These are phyloP conservation scores for Epinephelus fuscoguttatus DNA, from an alignment of 2,113 vertebrate species.

Conservation along the genomic window DNA sequence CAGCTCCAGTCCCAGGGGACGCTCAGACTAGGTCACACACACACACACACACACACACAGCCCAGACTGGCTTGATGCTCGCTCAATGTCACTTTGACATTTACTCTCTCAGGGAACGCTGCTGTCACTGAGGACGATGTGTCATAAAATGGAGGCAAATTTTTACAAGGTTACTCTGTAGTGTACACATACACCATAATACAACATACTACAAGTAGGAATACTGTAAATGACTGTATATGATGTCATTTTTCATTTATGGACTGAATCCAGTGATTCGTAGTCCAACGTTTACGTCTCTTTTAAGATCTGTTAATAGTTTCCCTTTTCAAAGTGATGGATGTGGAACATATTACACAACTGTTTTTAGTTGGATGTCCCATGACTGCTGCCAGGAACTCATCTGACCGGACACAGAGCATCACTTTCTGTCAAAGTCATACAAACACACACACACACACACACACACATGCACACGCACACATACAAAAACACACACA, in stretches of 20 bases:
- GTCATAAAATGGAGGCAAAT: constrained; percentile 60
- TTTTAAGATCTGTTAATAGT: constrained; percentile 13
- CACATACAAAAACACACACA: constrained; percentile 13
- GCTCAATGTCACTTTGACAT: constrained; percentile 80
- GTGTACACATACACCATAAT: not conserved
- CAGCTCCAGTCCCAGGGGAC: constrained; percentile 64
- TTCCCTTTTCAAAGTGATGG: constrained; percentile 20
- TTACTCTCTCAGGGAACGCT: constrained; percentile 68
- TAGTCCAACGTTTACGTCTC: not conserved
- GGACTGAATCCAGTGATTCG: not conserved
- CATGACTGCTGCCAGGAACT: constrained; percentile 12
- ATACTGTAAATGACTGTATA: not conserved
- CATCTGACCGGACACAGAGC: constrained; percentile 14
- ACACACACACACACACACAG: constrained; percentile 39
- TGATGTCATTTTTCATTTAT: not conserved
- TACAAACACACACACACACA: not conserved
- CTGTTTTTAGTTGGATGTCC: constrained; percentile 19
- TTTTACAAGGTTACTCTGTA: constrained; percentile 29
- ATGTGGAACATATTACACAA: constrained; percentile 38
- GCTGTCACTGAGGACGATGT: constrained; percentile 65
- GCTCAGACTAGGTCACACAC: constrained; percentile 49
- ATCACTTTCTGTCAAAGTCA: constrained; percentile 12
- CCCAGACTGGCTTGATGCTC: constrained; percentile 62
- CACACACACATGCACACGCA: constrained; percentile 2
- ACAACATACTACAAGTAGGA: not conserved